These are phyloP conservation scores for Aulostomus chinensis DNA, from an alignment of 2,797 vertebrate species.

Conservation along the genomic window DNA sequence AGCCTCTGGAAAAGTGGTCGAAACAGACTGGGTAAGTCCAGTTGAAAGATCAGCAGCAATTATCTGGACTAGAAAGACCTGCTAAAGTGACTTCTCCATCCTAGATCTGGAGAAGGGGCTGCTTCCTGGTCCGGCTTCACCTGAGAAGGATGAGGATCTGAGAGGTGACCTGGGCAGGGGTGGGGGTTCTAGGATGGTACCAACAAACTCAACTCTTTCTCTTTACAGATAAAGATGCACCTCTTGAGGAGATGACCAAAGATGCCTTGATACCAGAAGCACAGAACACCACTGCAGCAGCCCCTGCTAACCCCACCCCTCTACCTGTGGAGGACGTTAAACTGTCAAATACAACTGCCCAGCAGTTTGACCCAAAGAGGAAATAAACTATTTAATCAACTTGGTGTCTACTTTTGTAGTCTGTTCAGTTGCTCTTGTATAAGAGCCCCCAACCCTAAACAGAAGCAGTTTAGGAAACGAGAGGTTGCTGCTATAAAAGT, in stretches of 20 bases:
- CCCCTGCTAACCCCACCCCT: accelerated
- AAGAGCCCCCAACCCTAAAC: too few relatives aligned
- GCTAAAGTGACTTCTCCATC: too few relatives aligned
- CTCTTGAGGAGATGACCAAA: background rate
- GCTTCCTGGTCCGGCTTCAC: constrained; percentile 5
- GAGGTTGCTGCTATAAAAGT: too few relatives aligned
- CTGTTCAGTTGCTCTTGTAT: too few relatives aligned
- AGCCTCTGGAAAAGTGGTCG: constrained; percentile 64
- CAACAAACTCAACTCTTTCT: too few relatives aligned
- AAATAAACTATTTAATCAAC: constrained; percentile 32
- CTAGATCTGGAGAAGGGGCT: constrained; percentile 21
- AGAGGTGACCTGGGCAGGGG: too few relatives aligned
- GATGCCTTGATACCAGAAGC: background rate
- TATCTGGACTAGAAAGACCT: too few relatives aligned
- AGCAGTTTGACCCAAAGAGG: constrained; percentile 16
- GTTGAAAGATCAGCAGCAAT: too few relatives aligned
- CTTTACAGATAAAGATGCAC: background rate
- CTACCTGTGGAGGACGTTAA: background rate
- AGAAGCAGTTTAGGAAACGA: too few relatives aligned
- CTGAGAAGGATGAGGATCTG: background rate
- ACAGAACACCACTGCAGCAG: background rate
- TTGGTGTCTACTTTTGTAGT: too few relatives aligned
- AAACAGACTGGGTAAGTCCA: constrained; percentile 11
- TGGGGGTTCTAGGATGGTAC: too few relatives aligned
- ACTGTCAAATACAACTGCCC: constrained; percentile 5